Base-by-base conservation (phyloP, 2,888 invertebrate genomes). In the Ypsolopha scabrella region DNA sequence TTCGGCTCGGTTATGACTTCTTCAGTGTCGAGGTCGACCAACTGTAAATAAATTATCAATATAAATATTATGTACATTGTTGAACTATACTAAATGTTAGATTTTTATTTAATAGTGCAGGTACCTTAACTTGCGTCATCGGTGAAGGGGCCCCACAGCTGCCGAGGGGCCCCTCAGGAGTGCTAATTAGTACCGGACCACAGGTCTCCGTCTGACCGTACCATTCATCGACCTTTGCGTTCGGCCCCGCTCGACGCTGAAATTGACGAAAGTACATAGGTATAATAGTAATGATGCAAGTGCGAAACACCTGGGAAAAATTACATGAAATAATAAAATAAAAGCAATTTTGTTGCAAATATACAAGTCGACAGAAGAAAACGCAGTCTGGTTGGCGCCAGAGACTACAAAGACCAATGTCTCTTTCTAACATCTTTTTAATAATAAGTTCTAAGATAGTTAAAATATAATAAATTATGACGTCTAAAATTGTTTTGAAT, bases 121-220 rank as follows among this genome's bases (percentile, higher is more conserved):
- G 36, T 57, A 80, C 81, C 72, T 77, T 79, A 1, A 70, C n/a
- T 35, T 54, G 33, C 6, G 57, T 57, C 2, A 10, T 1, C 0
- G 58, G 55, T 0, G 49, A 13, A 0, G 61, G 55, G 7, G 51
- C 58, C 0, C 82, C 82, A 51, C 75, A 75, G 52, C 57, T 72
- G 0, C 75, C 75, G 0, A 59, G 9, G 0, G 78, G 78, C 1
- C 71, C 70, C 0, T 50, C 51, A 0, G 68, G 63, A 7, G 60
- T 62, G 0, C 64, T 62, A 0, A 34, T 4, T 0, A 79, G 48
- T 0, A 67, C 51, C 0, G 68, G 61, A 0, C 82, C 82, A 2
- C 77, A 36, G 38, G 65, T 70, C 55, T 82, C 82, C 0, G 81
- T 75, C 52, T 72, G 72, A 0, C 80, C 81, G 38, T 80, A 80